phyloP scores from a whole-genome alignment of 2,113 vertebrate genomes.

The Blennius ocellaris region DNA sequence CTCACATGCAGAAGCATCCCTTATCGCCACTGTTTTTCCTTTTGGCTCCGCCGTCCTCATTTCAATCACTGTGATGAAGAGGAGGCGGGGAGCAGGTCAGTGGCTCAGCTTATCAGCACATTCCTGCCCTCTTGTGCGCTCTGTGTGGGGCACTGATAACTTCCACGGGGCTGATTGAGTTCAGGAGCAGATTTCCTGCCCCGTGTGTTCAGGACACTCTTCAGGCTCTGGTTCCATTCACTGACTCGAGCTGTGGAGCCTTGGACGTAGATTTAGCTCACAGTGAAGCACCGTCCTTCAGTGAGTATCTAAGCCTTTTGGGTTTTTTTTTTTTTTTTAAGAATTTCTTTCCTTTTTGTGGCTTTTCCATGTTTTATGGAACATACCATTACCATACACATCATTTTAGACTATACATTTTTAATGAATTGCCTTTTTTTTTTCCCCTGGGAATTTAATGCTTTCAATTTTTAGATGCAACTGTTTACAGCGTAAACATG shows the following conservation, averaged over 20 bases:
- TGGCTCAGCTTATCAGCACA: conserved; percentile 79
- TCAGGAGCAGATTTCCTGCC: conserved; percentile 65
- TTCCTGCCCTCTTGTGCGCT: conserved; percentile 74
- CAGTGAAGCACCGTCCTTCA: conserved; percentile 4
- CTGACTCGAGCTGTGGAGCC: conserved; percentile 22
- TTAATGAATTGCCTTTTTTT: too few species aligned
- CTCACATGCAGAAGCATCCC: conserved; percentile 39
- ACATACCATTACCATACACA: background rate
- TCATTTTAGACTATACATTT: background rate
- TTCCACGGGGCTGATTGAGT: conserved; percentile 68
- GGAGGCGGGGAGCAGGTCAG: conserved; percentile 65
- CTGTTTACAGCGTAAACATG: background rate
- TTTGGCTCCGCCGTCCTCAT: conserved; percentile 55
- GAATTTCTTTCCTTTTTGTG: background rate
- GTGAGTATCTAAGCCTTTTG: background rate
- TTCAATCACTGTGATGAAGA: conserved; percentile 61
- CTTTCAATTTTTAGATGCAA: background rate
- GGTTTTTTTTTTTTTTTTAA: too few species aligned
- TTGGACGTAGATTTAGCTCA: conserved; percentile 28
- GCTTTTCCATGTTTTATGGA: background rate
- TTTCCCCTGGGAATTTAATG: background rate
- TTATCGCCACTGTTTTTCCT: conserved; percentile 62
- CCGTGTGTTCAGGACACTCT: conserved; percentile 41
- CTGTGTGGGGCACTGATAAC: conserved; percentile 73
- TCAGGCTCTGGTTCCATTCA: conserved; percentile 61